Evolutionary conservation across 2,888 invertebrate genomes (phyloP), one percentile per base, ranked within the genome.

Genomic region (Gibbula magus): DNA sequence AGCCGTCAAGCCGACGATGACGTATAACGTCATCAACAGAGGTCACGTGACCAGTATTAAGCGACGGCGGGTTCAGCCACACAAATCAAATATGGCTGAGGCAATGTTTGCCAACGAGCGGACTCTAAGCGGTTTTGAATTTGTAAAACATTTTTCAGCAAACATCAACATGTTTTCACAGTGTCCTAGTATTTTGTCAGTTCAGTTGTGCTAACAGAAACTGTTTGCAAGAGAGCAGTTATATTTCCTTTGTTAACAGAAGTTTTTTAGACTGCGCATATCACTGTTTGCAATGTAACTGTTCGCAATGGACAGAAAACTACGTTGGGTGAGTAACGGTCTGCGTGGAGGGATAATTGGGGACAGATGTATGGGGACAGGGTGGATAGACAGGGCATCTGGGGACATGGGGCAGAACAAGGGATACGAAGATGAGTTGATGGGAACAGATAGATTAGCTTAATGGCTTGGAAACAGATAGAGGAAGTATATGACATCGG

Each of bases 141-240:
- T 77, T 77, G 54, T 39, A 77, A 77, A 77, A 77, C 77, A 77
- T 77, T 77, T 77, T 54, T 32, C 77, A 61, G 77, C 66, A 77
- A 77, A 77, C 77, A 77, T 66, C 54, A 61, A 77, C 66, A 66
- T 77, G 77, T 77, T 77, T 77, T 77, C 77, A 66, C 77, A 66
- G 56, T 22, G 39, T 16, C 39, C 22, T 66, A 77, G 25, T 66
- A 25, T 66, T 61, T 61, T 56, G 35, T 25, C 56, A 77, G 39
- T 61, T 22, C 56, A 20, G 56, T 22, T 22, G 45, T 32, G 39
- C 39, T 45, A 77, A 77, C 56, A 77, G 66, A 25, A 39, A 2
- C 5, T 77, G 45, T 77, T 77, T 39, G 25, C 61, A 35, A 13
- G 45, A 22, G 61, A 45, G 35, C 66, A 32, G n/a, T 45, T 53